Conservation (phyloP, 1,140 invertebrate species). For the Heliconius hewitsoni region DNA sequence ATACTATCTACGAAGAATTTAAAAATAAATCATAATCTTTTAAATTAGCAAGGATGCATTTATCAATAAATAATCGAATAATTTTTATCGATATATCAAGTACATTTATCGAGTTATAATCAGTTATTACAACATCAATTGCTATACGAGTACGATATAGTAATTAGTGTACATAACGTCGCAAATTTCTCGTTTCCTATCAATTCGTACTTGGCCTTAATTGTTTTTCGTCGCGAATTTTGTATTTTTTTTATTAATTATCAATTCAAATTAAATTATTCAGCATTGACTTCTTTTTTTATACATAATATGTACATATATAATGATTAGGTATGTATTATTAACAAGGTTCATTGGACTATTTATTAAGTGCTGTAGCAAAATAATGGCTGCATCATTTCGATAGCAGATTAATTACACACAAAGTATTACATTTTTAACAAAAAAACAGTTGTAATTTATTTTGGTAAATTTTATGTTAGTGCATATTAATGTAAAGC, state of each 20-base stretch:
- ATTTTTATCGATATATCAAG: background rate
- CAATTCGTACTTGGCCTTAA: constrained; percentile 3
- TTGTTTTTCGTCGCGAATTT: background rate
- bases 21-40: constrained; percentile 2
- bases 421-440: too few relatives aligned
- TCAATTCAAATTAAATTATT: background rate
- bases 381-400: too few relatives aligned
- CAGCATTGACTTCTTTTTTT: background rate
- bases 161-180: background rate
- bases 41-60: background rate
- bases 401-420: too few relatives aligned
- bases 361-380: background rate
- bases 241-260: background rate
- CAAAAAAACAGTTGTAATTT: background rate
- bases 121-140: background rate
- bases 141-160: background rate
- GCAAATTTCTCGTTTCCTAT: background rate
- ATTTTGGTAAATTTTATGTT: background rate
- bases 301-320: background rate
- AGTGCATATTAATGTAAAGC: background rate
- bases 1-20: background rate
- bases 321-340: background rate
- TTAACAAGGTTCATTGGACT: constrained; percentile 2
- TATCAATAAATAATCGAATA: background rate
- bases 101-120: background rate